Base-by-base conservation (phyloP, 1,140 invertebrate genomes). In the Pararge aegeria region DNA sequence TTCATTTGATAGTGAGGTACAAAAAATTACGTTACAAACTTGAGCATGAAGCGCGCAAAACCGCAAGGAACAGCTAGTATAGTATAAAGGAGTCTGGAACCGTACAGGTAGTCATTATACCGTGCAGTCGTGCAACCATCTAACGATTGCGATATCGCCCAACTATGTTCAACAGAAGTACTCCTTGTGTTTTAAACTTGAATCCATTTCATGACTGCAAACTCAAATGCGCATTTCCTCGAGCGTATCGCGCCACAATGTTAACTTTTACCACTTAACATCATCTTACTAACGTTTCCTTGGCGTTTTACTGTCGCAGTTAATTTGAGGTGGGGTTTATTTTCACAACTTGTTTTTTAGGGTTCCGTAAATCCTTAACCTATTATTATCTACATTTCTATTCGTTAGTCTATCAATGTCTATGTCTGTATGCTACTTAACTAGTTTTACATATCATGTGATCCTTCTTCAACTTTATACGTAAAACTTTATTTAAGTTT, bases 161-260 rank as follows among this genome's bases (percentile, higher is more conserved):
- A 80, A 83, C 78, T 84, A 78, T 77, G 75, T 78, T 76, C 73
- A 77, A 61, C 63, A 61, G 73, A 78, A 83, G 70, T 65, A 75
- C 77, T 74, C 77, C 75, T 80, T 75, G 73, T 79, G 76, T 81
- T 83, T 84, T 74, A 81, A 87, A 87, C 80, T 83, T 79, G 76
- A 83, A 85, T 79, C 74, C 75, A 83, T 83, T 83, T 71, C 72
- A 79, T 68, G 71, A 75, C 66, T 75, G 78, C 75, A 76, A 79
- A 81, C 74, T 78, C 75, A 78, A 85, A 79, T 83, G 75, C 76
- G 72, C 78, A 78, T 79, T 83, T 78, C 76, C 73, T 78, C 66
- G 65, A 72, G 70, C 75, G 57, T 55, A 73, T 68, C 68, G 65
- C 61, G 61, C 78, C 68, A 74, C 78, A 75, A 82, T 82, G 75